A percentile compares a stretch with the other conserved stretches of the same genome.
These are phyloP conservation scores for Nomada hirtipes DNA, from an alignment of 2,888 invertebrate genomes.

Conservation along the genomic window DNA sequence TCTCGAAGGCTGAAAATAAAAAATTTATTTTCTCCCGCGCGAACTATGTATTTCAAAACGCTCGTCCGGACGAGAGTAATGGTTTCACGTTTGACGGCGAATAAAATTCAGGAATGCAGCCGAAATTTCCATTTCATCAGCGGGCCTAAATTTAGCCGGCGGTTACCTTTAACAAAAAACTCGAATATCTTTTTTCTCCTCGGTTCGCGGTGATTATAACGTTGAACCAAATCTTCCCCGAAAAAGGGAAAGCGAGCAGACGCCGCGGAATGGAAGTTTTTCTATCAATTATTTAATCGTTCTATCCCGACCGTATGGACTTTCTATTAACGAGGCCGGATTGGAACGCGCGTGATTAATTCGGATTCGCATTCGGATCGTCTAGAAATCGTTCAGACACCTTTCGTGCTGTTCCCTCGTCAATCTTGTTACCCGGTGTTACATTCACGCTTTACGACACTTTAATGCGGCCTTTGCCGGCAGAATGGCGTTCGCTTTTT, in stretches of 20 bases:
- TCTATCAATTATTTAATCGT: conserved; percentile 33
- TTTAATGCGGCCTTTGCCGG: conserved; percentile 45
- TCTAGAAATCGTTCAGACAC: conserved; percentile 9
- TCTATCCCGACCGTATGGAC: not conserved
- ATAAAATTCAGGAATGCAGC: conserved; percentile 21
- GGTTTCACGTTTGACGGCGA: not conserved
- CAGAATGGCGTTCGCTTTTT: conserved; percentile 19
- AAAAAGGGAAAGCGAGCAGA: conserved; percentile 9
- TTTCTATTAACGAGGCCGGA: conserved; percentile 15
- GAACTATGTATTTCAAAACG: not conserved
- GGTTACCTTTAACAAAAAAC: no score
- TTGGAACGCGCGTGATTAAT: not conserved
- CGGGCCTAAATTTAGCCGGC: not conserved
- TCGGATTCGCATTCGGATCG: not conserved
- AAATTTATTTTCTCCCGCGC: conserved; percentile 1
- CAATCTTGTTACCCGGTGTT: conserved; percentile 32
- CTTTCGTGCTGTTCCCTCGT: conserved; percentile 15
- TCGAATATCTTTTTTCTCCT: no score
- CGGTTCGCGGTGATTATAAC: not conserved
- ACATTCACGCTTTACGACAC: conserved; percentile 47
- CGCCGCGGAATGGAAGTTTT: conserved; percentile 13
- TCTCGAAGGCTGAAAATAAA: not conserved
- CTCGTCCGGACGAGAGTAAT: not conserved
- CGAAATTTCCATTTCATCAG: not conserved
- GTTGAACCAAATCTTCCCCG: no score